Percentiles rank a stretch among this genome's conserved stretches.
Evolutionary conservation across 1,140 invertebrate genomes (phyloP).

Genomic region (Pseudomyrmex pallidus): DNA sequence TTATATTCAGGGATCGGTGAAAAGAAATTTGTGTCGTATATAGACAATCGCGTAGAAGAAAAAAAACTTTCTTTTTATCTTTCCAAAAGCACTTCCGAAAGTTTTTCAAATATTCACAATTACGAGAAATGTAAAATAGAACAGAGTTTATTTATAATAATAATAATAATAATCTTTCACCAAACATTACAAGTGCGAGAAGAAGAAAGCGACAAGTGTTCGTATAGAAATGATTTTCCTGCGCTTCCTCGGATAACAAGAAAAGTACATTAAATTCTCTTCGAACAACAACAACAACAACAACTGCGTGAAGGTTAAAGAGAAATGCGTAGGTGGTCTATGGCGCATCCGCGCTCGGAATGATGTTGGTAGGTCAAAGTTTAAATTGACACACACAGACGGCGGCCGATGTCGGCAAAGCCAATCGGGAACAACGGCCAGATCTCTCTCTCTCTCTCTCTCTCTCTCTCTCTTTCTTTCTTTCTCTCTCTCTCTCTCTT

Average conservation of each 20-base stretch:
- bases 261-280: slow-evolving; percentile 4
- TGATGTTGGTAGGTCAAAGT: slow-evolving; percentile 57
- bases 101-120: no score
- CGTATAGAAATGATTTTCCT: neutral
- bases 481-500: slow-evolving; percentile 24
- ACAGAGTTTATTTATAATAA: no score
- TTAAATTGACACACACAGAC: slow-evolving; percentile 51
- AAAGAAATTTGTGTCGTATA: no score
- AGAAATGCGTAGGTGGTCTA: slow-evolving; percentile 23
- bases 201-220: neutral
- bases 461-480: slow-evolving; percentile 1
- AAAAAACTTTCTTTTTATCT: no score
- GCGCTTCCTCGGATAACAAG: neutral
- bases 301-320: slow-evolving; percentile 26
- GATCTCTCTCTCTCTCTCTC: slow-evolving; percentile 1
- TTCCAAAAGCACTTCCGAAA: no score
- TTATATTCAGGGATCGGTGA: no score
- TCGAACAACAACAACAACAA: neutral
- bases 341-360: neutral
- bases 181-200: no score
- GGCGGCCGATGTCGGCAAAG: slow-evolving; percentile 38
- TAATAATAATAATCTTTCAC: no score
- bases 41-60: no score
- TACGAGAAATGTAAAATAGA: no score
- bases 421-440: slow-evolving; percentile 53